These are phyloP conservation scores for Coracias cyanogaster DNA, from an alignment of 2,797 vertebrate species.

Conservation along the genomic window DNA sequence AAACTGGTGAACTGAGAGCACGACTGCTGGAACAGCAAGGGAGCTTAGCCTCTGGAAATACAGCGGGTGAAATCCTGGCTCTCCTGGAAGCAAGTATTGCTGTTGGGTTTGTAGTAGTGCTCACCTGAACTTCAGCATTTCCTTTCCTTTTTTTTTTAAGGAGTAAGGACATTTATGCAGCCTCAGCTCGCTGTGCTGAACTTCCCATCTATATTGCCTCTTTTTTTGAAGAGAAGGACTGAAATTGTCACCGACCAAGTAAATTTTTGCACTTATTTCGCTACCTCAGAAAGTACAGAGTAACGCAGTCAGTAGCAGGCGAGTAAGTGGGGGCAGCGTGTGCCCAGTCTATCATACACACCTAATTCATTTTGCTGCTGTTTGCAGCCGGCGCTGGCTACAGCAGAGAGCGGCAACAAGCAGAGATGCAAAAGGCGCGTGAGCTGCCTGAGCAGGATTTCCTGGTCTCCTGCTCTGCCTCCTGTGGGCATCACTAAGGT, in stretches of 20 bases:
- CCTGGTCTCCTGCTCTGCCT: neutral
- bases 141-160: neutral
- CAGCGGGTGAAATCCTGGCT: neutral
- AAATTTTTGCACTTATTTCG: neutral
- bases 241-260: neutral
- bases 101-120: neutral
- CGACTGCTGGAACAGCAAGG: neutral
- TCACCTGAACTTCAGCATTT: neutral
- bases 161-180: neutral
- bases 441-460: neutral
- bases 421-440: fast-evolving
- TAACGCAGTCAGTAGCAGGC: neutral
- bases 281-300: neutral
- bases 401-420: fast-evolving
- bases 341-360: too few relatives aligned
- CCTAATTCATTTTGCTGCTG: neutral
- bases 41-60: neutral
- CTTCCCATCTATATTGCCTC: neutral
- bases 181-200: neutral
- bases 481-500: neutral
- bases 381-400: neutral
- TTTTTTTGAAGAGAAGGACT: too few relatives aligned
- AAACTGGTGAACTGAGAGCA: neutral
- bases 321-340: neutral
- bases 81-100: neutral